Evolutionary conservation across 1,140 invertebrate genomes (phyloP), one percentile per base, ranked within the genome.

Genomic region (Heliothis virescens): DNA sequence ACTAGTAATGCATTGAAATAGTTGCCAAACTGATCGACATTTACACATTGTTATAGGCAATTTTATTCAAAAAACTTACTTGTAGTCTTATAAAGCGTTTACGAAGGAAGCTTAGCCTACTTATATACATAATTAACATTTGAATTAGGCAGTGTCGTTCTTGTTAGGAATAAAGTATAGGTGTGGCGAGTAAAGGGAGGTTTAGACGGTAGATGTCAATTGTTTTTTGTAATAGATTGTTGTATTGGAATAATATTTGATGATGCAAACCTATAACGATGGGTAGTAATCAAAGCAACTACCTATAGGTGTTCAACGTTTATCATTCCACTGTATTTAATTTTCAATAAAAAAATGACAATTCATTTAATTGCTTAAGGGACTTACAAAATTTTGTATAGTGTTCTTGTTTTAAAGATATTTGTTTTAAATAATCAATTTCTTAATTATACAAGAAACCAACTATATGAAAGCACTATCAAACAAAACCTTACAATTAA

Each of bases 91-190:
- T 85, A 86, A 82, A 86, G 82, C 73, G 53, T 80, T 85, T 74
- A 78, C 60, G 83, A 88, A 89, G 87, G 87, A 89, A 91, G 84
- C 85, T 84, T 86, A 88, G 85, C 86, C 87, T 76, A 89, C 83
- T 85, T 89, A 87, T 89, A 86, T 80, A 85, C 69, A 83, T 83
- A 85, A 92, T 92, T 89, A 91, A 83, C 89, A 92, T 91, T 77
- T 85, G 80, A 87, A 90, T 79, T 90, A 88, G 90, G 89, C 87
- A 84, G 86, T 85, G 82, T 82, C 52, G 81, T 75, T 81, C 81
- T 79, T 87, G 83, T 86, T 88, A 87, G 83, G 82, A 59, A 71
- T 84, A 81, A 82, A 82, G 80, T 85, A 78, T 71, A 75, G 76
- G 85, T 85, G 89, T 84, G 86, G 89, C 82, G 83, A n/a, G 65